Evolutionary conservation across 2,113 vertebrate genomes (phyloP).

Genomic region (Sterna hirundo): DNA sequence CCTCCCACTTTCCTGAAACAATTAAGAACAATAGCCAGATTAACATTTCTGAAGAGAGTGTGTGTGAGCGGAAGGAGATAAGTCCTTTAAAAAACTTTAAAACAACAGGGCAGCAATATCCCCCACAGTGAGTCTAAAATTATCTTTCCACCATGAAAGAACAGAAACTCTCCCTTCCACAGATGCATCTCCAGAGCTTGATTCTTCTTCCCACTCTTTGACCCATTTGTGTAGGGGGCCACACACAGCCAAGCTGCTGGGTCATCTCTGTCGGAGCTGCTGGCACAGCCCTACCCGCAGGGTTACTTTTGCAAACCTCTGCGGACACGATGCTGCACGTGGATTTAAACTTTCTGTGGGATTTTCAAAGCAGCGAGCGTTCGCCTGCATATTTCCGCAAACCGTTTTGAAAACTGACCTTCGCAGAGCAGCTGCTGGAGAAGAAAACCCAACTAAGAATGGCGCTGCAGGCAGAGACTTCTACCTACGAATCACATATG

Average conservation of each 20-base stretch:
- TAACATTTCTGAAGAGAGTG: conserved; percentile 45
- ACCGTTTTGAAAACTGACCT: background rate
- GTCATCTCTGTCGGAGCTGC: background rate
- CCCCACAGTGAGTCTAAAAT: conserved; percentile 14
- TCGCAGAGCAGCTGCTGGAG: background rate
- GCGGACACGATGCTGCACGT: rapidly evolving
- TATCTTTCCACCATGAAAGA: background rate
- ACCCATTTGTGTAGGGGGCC: background rate
- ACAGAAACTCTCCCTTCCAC: background rate
- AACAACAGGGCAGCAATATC: conserved; percentile 45
- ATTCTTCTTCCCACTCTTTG: background rate
- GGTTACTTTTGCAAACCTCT: background rate
- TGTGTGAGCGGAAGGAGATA: background rate
- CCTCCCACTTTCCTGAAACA: conserved; percentile 22
- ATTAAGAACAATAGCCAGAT: conserved; percentile 64
- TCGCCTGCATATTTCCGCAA: background rate
- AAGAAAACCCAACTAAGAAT: background rate
- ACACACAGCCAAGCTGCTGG: background rate
- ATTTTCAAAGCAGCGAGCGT: background rate
- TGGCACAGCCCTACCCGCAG: background rate
- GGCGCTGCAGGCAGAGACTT: background rate
- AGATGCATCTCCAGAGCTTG: background rate
- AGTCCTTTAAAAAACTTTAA: conserved; percentile 62
- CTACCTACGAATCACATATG: background rate
- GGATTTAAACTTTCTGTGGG: background rate